A percentile compares a stretch with the other conserved stretches of the same genome.
Evolutionary conservation across 2,888 invertebrate genomes (phyloP).

Genomic region (Halictus ligatus): DNA sequence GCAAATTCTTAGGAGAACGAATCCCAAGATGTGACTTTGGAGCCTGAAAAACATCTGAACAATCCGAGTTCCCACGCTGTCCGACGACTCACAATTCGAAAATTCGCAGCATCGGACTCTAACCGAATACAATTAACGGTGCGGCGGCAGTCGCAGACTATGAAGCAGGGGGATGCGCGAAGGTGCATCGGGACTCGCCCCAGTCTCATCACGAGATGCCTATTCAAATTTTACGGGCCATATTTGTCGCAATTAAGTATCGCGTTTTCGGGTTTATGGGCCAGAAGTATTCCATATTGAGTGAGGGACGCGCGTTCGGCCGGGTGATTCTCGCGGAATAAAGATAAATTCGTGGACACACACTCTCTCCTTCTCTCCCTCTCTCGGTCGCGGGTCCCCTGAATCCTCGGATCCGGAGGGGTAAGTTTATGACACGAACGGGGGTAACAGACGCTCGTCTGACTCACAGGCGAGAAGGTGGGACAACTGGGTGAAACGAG

Average conservation of each 20-base stretch:
- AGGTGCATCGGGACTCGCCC: constrained; percentile 26
- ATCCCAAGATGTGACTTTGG: too few species aligned
- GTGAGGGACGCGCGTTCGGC: constrained; percentile 56
- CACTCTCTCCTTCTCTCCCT: background rate
- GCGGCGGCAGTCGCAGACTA: background rate
- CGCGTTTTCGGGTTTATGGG: constrained; percentile 77
- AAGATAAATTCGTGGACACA: constrained; percentile 69
- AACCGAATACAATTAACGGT: background rate
- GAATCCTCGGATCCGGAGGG: constrained; percentile 3
- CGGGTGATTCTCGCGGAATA: constrained; percentile 61
- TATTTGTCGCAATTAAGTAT: constrained; percentile 83
- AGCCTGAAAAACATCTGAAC: too few species aligned
- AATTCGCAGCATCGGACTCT: background rate
- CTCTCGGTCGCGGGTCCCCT: background rate
- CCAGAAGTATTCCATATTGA: constrained; percentile 80
- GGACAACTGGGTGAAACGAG: constrained; percentile 16
- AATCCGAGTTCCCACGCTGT: too few species aligned
- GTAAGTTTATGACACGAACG: constrained; percentile 74
- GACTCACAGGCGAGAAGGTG: constrained; percentile 69
- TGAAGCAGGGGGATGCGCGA: constrained; percentile 6
- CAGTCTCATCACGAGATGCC: constrained; percentile 73
- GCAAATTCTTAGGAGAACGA: too few species aligned
- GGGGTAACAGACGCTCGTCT: constrained; percentile 68
- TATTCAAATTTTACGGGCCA: constrained; percentile 83
- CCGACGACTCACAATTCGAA: background rate